Evolutionary conservation across 2,888 invertebrate genomes (phyloP).

Genomic region (Eurytoma adleriae): DNA sequence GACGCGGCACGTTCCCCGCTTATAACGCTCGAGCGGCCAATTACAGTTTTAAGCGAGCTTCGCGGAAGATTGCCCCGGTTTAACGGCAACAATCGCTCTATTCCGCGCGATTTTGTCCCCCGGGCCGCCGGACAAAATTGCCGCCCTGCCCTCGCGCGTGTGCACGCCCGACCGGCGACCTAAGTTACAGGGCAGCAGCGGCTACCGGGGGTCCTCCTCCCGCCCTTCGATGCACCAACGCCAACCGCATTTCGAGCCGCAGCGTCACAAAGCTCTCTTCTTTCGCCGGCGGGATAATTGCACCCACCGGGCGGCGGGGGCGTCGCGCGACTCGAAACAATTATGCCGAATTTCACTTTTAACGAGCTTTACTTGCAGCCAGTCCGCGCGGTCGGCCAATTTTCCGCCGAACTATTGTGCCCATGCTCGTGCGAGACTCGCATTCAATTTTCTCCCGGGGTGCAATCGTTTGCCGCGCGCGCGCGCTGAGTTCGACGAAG

Average conservation of each 20-base stretch:
- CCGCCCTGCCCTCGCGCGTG: neutral
- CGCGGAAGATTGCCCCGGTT: conserved; percentile 58
- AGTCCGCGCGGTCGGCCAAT: no score
- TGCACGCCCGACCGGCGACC: conserved; percentile 2
- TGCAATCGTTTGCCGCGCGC: no score
- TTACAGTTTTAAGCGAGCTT: conserved; percentile 61
- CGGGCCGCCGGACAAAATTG: conserved; percentile 2
- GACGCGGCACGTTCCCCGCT: neutral
- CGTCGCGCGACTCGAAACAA: conserved; percentile 35
- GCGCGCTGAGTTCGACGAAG: no score
- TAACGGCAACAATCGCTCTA: conserved; percentile 57
- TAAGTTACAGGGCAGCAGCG: conserved; percentile 16
- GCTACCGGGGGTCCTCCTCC: neutral
- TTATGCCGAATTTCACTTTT: conserved; percentile 6
- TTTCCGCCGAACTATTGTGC: no score
- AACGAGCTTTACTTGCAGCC: neutral
- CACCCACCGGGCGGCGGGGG: neutral
- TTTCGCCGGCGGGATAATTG: conserved; percentile 6
- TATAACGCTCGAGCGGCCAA: conserved; percentile 56
- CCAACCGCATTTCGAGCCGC: conserved; percentile 20
- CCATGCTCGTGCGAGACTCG: no score
- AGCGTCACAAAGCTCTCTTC: conserved; percentile 27
- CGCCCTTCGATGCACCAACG: no score
- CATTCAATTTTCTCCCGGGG: no score
- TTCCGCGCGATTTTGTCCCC: conserved; percentile 41